Conservation (phyloP, 1,140 invertebrate species). For the Drosophila pseudoobscura region DNA sequence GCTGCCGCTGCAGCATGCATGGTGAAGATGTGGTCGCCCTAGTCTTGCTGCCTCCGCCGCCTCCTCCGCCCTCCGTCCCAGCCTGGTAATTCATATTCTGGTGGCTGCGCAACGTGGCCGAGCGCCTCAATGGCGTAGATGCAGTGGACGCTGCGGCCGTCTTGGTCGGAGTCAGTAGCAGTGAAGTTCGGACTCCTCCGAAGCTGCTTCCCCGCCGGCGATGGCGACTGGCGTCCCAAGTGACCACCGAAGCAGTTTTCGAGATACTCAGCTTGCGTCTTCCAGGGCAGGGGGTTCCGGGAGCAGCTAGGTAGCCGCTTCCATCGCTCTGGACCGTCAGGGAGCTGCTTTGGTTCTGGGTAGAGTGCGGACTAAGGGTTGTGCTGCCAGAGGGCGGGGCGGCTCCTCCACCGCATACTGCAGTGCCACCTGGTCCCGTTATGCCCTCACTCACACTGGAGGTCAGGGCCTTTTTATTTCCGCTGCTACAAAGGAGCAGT, state of each 20-base stretch:
- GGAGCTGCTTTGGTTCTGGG: constrained; percentile 49
- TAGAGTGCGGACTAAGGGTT: constrained; percentile 50
- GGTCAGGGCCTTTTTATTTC: constrained; percentile 46
- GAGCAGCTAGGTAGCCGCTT: constrained; percentile 53
- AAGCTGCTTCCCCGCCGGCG: constrained; percentile 85
- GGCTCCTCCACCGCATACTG: neutral
- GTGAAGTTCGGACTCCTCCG: constrained; percentile 85
- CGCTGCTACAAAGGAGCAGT: constrained; percentile 57
- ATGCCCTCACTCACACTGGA: constrained; percentile 54
- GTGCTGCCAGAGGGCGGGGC: constrained; percentile 3
- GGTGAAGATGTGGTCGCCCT: constrained; percentile 83
- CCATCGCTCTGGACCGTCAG: constrained; percentile 61
- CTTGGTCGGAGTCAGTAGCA: constrained; percentile 82
- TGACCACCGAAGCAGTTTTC: constrained; percentile 84
- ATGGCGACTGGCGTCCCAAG: constrained; percentile 86
- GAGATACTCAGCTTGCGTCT: constrained; percentile 76
- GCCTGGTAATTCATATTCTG: constrained; percentile 83
- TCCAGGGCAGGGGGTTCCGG: constrained; percentile 63
- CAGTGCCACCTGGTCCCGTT: neutral
- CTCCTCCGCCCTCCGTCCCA: constrained; percentile 20
- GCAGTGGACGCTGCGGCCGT: constrained; percentile 73
- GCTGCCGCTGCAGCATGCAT: constrained; percentile 82
- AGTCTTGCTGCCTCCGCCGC: constrained; percentile 44
- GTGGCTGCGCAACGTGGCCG: constrained; percentile 85
- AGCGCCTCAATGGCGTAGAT: constrained; percentile 84